Percentiles rank a stretch among this genome's conserved stretches.
phyloP scores from a whole-genome alignment of 2,888 invertebrate species.

The Holacanthella duospinosa region DNA sequence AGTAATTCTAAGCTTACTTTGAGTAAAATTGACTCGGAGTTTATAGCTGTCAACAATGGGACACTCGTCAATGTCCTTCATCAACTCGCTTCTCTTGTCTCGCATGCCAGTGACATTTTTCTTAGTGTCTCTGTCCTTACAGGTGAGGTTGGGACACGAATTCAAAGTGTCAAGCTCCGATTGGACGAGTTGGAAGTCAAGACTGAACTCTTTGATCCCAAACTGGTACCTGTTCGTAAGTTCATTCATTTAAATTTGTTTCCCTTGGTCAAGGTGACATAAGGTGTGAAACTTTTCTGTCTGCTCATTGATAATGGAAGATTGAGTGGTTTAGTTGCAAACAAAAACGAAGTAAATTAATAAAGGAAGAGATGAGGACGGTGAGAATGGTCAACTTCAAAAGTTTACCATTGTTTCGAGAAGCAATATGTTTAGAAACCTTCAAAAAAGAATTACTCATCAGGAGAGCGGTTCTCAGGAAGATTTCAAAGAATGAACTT shows the following conservation, averaged over 20 bases:
- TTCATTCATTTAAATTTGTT: constrained; percentile 42
- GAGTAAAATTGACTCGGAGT: constrained; percentile 46
- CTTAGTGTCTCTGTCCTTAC: constrained; percentile 66
- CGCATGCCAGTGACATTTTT: constrained; percentile 76
- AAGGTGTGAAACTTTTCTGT: too few relatives aligned
- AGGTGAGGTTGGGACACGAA: constrained; percentile 60
- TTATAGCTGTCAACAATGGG: constrained; percentile 76
- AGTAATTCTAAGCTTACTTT: constrained; percentile 30
- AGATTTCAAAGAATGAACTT: too few relatives aligned
- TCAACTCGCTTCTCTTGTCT: constrained; percentile 73
- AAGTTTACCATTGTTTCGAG: too few relatives aligned
- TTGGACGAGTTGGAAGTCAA: constrained; percentile 59
- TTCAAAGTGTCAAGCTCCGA: constrained; percentile 58
- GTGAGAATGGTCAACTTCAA: too few relatives aligned
- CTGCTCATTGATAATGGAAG: too few relatives aligned
- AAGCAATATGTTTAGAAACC: too few relatives aligned
- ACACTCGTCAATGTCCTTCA: constrained; percentile 72
- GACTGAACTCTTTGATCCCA: constrained; percentile 68
- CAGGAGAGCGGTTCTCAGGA: too few relatives aligned
- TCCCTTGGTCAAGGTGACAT: too few relatives aligned
- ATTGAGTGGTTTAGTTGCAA: too few relatives aligned
- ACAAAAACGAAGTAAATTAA: too few relatives aligned
- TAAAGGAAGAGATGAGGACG: too few relatives aligned
- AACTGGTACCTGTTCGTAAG: constrained; percentile 89
- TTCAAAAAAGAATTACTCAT: too few relatives aligned